These are phyloP conservation scores for Empis livida DNA, from an alignment of 2,888 invertebrate genomes.

Conservation along the genomic window DNA sequence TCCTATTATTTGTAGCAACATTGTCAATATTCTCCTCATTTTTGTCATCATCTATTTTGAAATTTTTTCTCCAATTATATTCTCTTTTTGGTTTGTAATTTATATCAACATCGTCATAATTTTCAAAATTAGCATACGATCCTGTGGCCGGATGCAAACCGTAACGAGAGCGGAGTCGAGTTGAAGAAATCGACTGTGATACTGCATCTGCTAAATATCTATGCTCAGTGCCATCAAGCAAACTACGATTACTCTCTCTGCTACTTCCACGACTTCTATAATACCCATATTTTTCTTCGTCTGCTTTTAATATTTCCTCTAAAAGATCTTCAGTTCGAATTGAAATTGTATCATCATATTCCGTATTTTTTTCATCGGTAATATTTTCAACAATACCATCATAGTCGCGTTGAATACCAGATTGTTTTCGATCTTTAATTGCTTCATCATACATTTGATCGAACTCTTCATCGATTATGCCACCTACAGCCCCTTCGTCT, in stretches of 20 bases:
- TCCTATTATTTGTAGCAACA: background rate
- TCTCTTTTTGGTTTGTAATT: constrained; percentile 31
- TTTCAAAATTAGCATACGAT: constrained; percentile 12
- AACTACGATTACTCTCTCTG: constrained; percentile 17
- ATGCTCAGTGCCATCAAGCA: constrained; percentile 23
- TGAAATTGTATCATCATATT: constrained; percentile 1
- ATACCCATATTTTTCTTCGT: constrained; percentile 1
- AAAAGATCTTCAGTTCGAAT: constrained; percentile 5
- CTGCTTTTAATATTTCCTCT: constrained; percentile 9
- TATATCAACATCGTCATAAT: constrained; percentile 23
- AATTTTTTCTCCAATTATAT: constrained; percentile 34
- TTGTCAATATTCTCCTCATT: constrained; percentile 8
- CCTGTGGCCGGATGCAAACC: constrained; percentile 25
- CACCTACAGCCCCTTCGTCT: constrained; percentile 27
- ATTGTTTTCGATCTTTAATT: constrained; percentile 29
- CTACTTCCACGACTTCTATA: constrained; percentile 14
- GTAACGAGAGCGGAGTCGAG: constrained; percentile 28
- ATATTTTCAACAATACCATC: constrained; percentile 25
- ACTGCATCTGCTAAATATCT: constrained; percentile 30
- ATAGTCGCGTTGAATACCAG: constrained; percentile 29
- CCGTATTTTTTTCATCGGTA: constrained; percentile 12
- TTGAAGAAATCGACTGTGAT: constrained; percentile 20
- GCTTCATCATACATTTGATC: constrained; percentile 34
- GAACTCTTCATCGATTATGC: constrained; percentile 24
- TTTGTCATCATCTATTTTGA: constrained; percentile 25